Conservation (phyloP, 1,140 invertebrate genomes). For the Listronotus bonariensis region DNA sequence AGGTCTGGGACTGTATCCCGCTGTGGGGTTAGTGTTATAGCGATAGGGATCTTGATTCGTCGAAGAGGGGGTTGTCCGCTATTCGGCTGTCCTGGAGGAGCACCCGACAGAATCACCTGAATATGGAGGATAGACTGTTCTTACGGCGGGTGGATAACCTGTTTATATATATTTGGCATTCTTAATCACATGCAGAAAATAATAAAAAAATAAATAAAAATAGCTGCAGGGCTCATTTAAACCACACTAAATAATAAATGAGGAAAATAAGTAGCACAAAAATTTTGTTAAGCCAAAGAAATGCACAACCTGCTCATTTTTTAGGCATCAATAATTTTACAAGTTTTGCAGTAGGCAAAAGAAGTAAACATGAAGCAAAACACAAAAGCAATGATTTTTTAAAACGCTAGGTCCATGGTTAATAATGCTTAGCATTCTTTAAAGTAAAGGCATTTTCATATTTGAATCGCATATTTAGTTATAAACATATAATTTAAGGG, state of each 20-base stretch:
- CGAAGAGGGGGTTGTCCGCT: constrained; percentile 49
- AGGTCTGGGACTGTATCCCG: constrained; percentile 51
- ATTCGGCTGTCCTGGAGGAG: constrained; percentile 37
- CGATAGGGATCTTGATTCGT: constrained; percentile 58
- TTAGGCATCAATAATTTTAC: too few species aligned
- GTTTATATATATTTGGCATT: constrained; percentile 35
- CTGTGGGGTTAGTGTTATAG: constrained; percentile 54
- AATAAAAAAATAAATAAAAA: constrained; percentile 23
- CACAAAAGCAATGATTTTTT: too few species aligned
- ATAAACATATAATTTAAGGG: too few species aligned
- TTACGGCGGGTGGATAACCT: constrained; percentile 68
- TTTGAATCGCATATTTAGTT: too few species aligned
- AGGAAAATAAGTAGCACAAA: too few species aligned
- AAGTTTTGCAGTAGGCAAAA: too few species aligned
- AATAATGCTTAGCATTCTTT: too few species aligned
- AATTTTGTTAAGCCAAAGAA: too few species aligned
- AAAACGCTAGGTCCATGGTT: too few species aligned
- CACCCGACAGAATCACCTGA: constrained; percentile 49
- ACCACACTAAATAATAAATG: background rate
- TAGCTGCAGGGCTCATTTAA: background rate
- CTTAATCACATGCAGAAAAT: constrained; percentile 38
- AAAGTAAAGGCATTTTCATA: too few species aligned
- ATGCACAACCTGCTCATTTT: too few species aligned
- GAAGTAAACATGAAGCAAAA: too few species aligned
- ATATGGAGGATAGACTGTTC: constrained; percentile 76